These are phyloP conservation scores for Nothocercus julius DNA, from an alignment of 2,113 vertebrate genomes.

Conservation along the genomic window DNA sequence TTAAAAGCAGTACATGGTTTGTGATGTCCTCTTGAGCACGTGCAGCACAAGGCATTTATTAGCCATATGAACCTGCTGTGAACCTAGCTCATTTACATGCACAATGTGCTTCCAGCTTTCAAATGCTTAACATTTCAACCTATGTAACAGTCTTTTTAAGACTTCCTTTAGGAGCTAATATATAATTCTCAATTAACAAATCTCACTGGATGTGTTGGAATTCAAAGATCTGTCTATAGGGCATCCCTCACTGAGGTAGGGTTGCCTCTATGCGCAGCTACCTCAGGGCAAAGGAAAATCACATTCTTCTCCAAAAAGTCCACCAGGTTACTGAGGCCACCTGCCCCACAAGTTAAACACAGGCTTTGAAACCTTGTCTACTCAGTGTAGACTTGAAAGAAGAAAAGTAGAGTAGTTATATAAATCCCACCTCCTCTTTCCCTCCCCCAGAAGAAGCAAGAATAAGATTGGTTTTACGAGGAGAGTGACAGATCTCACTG, in stretches of 20 bases:
- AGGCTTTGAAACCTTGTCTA: background rate
- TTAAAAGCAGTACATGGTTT: background rate
- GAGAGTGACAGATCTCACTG: constrained; percentile 58
- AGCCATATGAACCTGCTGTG: background rate
- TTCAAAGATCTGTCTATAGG: background rate
- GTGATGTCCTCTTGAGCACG: background rate
- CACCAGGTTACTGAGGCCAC: background rate
- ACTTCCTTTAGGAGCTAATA: background rate
- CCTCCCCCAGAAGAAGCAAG: background rate
- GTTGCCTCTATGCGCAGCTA: background rate
- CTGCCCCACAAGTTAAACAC: background rate
- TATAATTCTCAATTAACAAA: background rate
- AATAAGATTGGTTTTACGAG: constrained; percentile 47
- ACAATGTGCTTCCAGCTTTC: background rate
- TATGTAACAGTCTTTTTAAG: background rate
- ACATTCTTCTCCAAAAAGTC: background rate
- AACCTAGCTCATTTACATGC: background rate
- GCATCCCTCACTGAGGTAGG: background rate
- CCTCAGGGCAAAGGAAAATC: background rate
- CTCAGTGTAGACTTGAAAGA: background rate
- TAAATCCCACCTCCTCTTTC: background rate
- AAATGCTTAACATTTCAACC: background rate
- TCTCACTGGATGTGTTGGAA: background rate
- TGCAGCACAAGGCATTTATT: background rate
- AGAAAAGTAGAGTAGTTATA: background rate